Percentiles rank a stretch among this genome's conserved stretches.
Conservation (phyloP, 2,113 vertebrate genomes). For the Dicrurus megarhynchus region DNA sequence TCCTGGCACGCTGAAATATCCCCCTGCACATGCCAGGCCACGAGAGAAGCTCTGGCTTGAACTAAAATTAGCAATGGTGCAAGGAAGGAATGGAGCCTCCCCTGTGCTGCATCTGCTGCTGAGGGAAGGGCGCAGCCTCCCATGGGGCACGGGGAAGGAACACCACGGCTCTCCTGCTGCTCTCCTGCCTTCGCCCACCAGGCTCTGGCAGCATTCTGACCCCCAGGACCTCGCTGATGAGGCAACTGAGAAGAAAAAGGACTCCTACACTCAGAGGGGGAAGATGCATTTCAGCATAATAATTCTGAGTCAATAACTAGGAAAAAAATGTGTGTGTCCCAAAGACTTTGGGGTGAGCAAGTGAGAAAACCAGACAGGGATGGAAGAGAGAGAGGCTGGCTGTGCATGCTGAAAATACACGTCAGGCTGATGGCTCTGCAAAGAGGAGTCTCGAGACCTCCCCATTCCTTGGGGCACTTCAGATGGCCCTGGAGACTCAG, state of each 20-base stretch:
- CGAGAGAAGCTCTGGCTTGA: neutral
- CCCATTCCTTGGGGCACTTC: neutral
- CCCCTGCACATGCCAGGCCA: neutral
- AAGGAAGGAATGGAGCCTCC: neutral
- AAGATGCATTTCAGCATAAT: neutral
- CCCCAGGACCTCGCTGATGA: neutral
- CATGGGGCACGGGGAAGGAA: neutral
- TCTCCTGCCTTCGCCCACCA: neutral
- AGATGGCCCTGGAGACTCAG: neutral
- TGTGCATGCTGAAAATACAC: rapidly evolving
- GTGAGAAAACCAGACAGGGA: neutral
- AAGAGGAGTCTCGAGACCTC: neutral
- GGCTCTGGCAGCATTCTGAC: neutral
- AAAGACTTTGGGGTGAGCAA: neutral
- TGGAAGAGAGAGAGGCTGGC: neutral
- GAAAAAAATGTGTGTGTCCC: rapidly evolving
- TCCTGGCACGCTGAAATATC: neutral
- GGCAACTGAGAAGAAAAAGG: neutral
- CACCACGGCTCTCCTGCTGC: neutral
- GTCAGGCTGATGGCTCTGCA: neutral
- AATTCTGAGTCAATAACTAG: rapidly evolving
- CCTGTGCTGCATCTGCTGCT: slow-evolving; percentile 1
- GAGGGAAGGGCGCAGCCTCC: neutral
- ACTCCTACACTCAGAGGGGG: neutral
- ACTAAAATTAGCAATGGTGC: neutral